Evolutionary conservation across 1,140 invertebrate species (phyloP).

Genomic region (Cotesia vestalis): DNA sequence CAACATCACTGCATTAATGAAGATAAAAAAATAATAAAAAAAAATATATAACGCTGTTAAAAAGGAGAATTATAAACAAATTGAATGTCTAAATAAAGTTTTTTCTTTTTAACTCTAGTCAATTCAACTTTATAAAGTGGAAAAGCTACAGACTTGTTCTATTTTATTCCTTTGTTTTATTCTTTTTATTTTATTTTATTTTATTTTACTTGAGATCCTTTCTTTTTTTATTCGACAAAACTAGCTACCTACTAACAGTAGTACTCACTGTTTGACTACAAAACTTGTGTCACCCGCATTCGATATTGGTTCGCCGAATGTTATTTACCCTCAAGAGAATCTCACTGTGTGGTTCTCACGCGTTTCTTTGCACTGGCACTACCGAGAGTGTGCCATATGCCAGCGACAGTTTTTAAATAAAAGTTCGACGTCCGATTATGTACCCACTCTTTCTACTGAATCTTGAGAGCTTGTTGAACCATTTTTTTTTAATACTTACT

Average conservation of each 20-base stretch:
- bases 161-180: no score
- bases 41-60: no score
- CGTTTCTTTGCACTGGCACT: neutral
- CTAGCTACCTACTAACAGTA: neutral
- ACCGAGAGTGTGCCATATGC: neutral
- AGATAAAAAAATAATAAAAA: no score
- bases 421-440: slow-evolving; percentile 31
- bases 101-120: neutral
- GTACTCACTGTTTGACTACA: slow-evolving; percentile 36
- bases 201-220: neutral
- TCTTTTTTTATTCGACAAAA: no score
- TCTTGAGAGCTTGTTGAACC: slow-evolving; percentile 25
- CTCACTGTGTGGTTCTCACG: neutral
- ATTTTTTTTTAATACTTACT: neutral
- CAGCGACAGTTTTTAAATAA: slow-evolving; percentile 41
- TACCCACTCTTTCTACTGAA: slow-evolving; percentile 37
- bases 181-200: no score
- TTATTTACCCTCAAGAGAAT: slow-evolving; percentile 53
- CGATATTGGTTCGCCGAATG: slow-evolving; percentile 58
- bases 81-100: slow-evolving; percentile 4
- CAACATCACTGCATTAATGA: no score
- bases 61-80: no score
- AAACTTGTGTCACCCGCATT: slow-evolving; percentile 53
- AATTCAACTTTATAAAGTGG: slow-evolving; percentile 18
- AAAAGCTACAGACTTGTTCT: neutral